Evolutionary conservation across 2,797 vertebrate species (phyloP).

Genomic region (Peromyscus melanophrys): DNA sequence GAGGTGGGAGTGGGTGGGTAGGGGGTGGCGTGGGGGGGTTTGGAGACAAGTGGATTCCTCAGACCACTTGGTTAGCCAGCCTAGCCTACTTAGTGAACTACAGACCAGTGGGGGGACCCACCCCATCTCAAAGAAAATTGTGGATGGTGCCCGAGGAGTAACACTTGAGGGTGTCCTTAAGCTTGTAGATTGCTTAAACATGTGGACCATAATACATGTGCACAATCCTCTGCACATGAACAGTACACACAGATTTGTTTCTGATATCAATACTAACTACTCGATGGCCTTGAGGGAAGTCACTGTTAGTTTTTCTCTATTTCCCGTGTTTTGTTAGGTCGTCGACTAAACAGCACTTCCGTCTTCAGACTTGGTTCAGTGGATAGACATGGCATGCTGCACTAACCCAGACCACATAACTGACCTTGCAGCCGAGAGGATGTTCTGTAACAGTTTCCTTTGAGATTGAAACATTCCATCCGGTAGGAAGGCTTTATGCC

Average conservation of each 20-base stretch:
- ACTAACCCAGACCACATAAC: not conserved
- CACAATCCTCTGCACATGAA: not conserved
- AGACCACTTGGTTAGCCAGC: not conserved
- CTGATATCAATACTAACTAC: not conserved
- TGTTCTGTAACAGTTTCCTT: not conserved
- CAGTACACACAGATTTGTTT: not conserved
- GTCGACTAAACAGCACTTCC: not conserved
- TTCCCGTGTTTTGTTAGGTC: not conserved
- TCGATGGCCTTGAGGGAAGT: not conserved
- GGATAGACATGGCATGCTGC: accelerated
- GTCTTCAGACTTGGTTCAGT: not conserved
- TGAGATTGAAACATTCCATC: not conserved
- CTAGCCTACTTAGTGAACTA: not conserved
- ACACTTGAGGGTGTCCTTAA: too few species aligned
- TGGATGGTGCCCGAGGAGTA: not conserved
- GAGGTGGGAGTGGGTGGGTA: not conserved
- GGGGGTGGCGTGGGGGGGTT: too few species aligned
- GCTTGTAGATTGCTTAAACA: not conserved
- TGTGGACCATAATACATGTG: not conserved
- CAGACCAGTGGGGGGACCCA: not conserved
- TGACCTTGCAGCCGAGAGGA: not conserved
- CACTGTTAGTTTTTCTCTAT: not conserved
- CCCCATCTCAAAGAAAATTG: not conserved
- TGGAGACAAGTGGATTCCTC: not conserved
- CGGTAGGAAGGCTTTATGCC: not conserved